A percentile compares a stretch with the other conserved stretches of the same genome.
Conservation (phyloP, 2,113 vertebrate genomes). For the Labrus mixtus region DNA sequence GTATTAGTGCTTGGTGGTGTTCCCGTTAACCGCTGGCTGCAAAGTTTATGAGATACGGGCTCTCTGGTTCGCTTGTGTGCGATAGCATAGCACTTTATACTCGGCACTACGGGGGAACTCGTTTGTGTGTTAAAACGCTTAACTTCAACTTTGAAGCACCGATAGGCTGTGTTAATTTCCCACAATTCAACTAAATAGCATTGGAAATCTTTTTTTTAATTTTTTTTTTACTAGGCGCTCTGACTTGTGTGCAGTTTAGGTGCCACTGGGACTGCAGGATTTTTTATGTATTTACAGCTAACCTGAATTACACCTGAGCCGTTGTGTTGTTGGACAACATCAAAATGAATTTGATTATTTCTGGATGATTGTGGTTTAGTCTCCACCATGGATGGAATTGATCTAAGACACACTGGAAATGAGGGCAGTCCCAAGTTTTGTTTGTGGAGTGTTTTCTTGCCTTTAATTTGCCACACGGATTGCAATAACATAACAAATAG, state of each 20-base stretch:
- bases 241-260: slow-evolving; percentile 28
- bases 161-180: slow-evolving; percentile 1
- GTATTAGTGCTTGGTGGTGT: slow-evolving; percentile 16
- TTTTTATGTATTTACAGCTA: slow-evolving; percentile 1
- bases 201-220: not conserved
- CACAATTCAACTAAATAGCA: not conserved
- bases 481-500: not conserved
- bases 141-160: slow-evolving; percentile 23
- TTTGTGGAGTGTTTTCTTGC: not conserved
- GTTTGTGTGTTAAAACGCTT: slow-evolving; percentile 10
- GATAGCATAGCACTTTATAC: slow-evolving; percentile 14
- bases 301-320: not conserved
- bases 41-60: slow-evolving; percentile 72
- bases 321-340: not conserved
- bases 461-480: not conserved
- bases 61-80: slow-evolving; percentile 42
- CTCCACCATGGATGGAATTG: not conserved
- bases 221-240: not conserved
- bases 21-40: slow-evolving; percentile 38
- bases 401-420: not conserved
- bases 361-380: not conserved
- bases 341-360: not conserved
- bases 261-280: slow-evolving; percentile 5
- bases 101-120: slow-evolving; percentile 19
- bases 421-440: not conserved